These are phyloP conservation scores for Typhlichthys eigenmanni DNA, from an alignment of 2,797 vertebrate genomes.

Conservation along the genomic window DNA sequence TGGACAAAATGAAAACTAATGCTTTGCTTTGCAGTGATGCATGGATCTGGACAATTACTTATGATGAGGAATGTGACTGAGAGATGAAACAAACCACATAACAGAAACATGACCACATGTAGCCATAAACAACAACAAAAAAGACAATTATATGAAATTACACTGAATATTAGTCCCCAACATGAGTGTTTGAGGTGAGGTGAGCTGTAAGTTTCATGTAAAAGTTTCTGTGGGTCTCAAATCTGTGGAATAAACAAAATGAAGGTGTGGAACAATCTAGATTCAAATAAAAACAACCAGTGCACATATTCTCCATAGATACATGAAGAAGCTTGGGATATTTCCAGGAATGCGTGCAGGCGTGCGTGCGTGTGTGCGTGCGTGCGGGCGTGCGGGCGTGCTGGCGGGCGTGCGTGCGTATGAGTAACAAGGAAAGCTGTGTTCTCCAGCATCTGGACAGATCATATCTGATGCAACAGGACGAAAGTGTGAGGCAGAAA, in stretches of 20 bases:
- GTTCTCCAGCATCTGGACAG: slow-evolving; percentile 64
- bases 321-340: slow-evolving; percentile 18
- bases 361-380: neutral
- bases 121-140: slow-evolving; percentile 4
- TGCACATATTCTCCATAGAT: slow-evolving; percentile 25
- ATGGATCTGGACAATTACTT: slow-evolving; percentile 2
- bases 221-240: neutral
- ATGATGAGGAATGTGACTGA: slow-evolving; percentile 9
- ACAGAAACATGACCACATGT: slow-evolving; percentile 14
- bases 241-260: slow-evolving; percentile 45
- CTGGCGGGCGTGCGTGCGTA: neutral
- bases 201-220: neutral
- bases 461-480: slow-evolving; percentile 77
- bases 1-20: slow-evolving; percentile 48
- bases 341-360: slow-evolving; percentile 23
- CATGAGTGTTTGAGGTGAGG: neutral
- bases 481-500: slow-evolving; percentile 61
- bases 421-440: slow-evolving; percentile 63
- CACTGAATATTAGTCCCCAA: slow-evolving; percentile 26
- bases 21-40: neutral
- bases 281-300: slow-evolving; percentile 63
- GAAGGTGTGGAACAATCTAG: slow-evolving; percentile 30
- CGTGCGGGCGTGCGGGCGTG: neutral
- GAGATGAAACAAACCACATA: slow-evolving; percentile 6
- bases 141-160: neutral